Conservation (phyloP, 2,113 vertebrate species). For the Neodontobutis hainanensis region DNA sequence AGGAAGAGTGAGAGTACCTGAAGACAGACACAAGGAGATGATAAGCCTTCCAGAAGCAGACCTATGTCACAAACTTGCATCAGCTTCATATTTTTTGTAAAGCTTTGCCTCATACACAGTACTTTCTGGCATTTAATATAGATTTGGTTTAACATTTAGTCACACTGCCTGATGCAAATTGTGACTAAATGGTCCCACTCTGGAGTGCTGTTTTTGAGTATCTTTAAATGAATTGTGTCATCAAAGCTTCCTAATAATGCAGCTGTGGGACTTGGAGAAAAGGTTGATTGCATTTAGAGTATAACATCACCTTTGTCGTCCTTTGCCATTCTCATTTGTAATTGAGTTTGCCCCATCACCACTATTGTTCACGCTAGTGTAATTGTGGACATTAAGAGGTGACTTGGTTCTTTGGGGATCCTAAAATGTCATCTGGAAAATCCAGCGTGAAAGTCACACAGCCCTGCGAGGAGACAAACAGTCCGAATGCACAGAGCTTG, state of each 20-base stretch:
- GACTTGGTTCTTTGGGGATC: slow-evolving; percentile 56
- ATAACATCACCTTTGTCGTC: slow-evolving; percentile 58
- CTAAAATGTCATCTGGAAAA: slow-evolving; percentile 55
- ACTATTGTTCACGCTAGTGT: slow-evolving; percentile 59
- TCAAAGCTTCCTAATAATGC: slow-evolving; percentile 3
- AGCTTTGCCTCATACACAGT: not conserved
- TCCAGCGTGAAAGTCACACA: slow-evolving; percentile 72
- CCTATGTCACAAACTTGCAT: not conserved
- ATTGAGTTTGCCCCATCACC: slow-evolving; percentile 56
- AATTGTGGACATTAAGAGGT: slow-evolving; percentile 61
- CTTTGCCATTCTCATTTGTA: slow-evolving; percentile 64
- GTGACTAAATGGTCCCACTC: not conserved
- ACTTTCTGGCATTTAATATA: not conserved
- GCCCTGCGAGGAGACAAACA: slow-evolving; percentile 47
- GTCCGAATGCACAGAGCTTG: slow-evolving; percentile 56
- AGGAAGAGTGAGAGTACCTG: not conserved
- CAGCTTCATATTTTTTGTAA: not conserved
- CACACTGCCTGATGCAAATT: not conserved
- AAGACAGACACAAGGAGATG: no score
- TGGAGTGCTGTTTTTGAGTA: not conserved
- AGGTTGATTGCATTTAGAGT: slow-evolving; percentile 38
- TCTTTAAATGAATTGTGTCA: slow-evolving; percentile 12
- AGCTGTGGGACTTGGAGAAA: slow-evolving; percentile 18
- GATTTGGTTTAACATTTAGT: not conserved
- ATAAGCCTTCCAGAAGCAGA: not conserved